Evolutionary conservation across 2,888 invertebrate genomes (phyloP).

Genomic region (Ligdia adustata): DNA sequence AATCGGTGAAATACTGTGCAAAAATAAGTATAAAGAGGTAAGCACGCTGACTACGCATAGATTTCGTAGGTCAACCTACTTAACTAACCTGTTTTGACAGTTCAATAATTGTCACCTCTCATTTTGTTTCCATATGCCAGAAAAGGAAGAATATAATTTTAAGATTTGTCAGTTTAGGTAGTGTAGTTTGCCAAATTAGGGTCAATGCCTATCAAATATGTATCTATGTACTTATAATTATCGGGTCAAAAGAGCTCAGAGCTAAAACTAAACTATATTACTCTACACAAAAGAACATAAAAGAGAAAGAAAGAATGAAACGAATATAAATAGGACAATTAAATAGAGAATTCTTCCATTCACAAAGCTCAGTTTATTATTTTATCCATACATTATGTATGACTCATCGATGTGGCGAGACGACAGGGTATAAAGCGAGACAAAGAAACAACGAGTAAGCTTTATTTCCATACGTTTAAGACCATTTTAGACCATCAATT

Average conservation of each 20-base stretch:
- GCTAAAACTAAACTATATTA: background rate
- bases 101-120: too few species aligned
- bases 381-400: conserved; percentile 19
- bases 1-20: too few species aligned
- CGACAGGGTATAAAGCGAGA: conserved; percentile 1
- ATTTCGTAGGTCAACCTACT: too few species aligned
- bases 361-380: conserved; percentile 8
- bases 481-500: background rate
- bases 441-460: background rate
- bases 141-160: too few species aligned
- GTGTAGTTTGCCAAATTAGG: too few species aligned
- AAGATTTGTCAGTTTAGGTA: too few species aligned
- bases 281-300: background rate
- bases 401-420: conserved; percentile 23
- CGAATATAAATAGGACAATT: conserved; percentile 16
- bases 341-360: conserved; percentile 12
- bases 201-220: too few species aligned
- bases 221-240: too few species aligned
- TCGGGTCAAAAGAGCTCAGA: background rate
- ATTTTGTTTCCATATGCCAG: too few species aligned
- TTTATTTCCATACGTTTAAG: conserved; percentile 2
- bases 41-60: too few species aligned
- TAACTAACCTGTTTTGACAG: too few species aligned
- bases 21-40: too few species aligned
- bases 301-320: conserved; percentile 15